Evolutionary conservation across 1,140 invertebrate genomes (phyloP), one percentile per base, ranked within the genome.

Genomic region (Anoplophora glabripennis): DNA sequence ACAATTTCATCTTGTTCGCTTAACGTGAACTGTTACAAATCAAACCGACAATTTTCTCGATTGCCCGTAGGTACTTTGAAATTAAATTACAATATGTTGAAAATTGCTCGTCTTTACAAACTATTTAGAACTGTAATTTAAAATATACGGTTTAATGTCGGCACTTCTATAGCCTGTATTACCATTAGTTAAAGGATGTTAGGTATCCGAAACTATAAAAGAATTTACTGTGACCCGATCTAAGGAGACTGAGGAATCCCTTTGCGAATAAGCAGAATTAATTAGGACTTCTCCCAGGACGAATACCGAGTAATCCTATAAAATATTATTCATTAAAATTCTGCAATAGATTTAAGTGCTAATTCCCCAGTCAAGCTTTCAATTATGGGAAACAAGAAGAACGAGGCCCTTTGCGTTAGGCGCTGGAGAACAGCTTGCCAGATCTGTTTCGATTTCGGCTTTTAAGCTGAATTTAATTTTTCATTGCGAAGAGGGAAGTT

Each of bases 321-420:
- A 61, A 57, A 64, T 53, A 59, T 57, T 57, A 45, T 53, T 53
- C 63, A 65, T 65, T 65, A 65, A 65, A 65, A 65, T 65, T 65
- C 63, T 53, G 59, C 55, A 65, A 65, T 65, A 65, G 54, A 65
- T 61, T 65, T 61, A 54, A 60, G 57, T 57, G 51, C 48, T 64
- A 58, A 64, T 64, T 64, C 62, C 57, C 58, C 52, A 59, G 48
- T 52, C 42, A 34, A 53, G 49, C 59, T 55, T 53, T 59, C 62
- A 60, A 63, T 63, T 63, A 63, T 63, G 56, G 59, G 49, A 59
- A 63, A 59, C 61, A 63, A 51, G 61, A 44, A 49, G 21, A n/a
- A n/a, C n/a, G n/a, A n/a, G n/a, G n/a, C 3, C 21, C 21, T 41
- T 41, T 7, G 38, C 38, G n/a, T 7, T 2, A 12, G 36, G 15